These are phyloP conservation scores for Physocephala rufipes DNA, from an alignment of 2,888 invertebrate genomes.

Conservation along the genomic window DNA sequence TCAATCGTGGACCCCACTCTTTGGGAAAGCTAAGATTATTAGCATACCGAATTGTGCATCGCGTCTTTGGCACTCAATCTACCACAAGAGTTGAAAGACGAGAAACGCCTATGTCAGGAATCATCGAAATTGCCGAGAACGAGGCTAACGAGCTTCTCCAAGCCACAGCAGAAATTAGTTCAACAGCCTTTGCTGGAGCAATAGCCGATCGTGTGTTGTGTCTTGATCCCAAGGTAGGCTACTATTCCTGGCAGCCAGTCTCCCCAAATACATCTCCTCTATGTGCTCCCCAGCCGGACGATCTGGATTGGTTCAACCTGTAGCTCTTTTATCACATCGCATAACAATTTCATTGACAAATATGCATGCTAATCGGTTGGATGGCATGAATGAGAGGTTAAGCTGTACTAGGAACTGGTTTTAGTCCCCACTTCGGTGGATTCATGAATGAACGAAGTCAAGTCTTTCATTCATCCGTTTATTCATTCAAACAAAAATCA, in stretches of 20 bases:
- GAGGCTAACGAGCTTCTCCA: conserved; percentile 59
- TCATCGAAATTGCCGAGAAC: conserved; percentile 60
- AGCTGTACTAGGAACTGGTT: conserved; percentile 28
- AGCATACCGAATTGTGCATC: conserved; percentile 52
- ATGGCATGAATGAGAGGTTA: conserved; percentile 8
- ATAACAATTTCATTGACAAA: conserved; percentile 21
- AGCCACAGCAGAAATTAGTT: conserved; percentile 21
- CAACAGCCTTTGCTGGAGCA: conserved; percentile 20
- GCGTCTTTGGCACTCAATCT: conserved; percentile 37
- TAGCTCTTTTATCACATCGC: conserved; percentile 1
- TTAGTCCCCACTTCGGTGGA: neutral
- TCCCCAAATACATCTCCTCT: conserved; percentile 36
- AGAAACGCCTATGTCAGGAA: conserved; percentile 29
- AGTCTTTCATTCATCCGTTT: conserved; percentile 14
- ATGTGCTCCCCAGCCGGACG: no score
- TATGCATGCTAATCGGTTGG: conserved; percentile 1
- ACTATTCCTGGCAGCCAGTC: conserved; percentile 58
- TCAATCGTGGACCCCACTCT: conserved; percentile 15
- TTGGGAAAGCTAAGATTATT: conserved; percentile 44
- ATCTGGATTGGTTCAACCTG: conserved; percentile 12
- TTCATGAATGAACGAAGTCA: conserved; percentile 20
- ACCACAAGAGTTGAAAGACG: neutral
- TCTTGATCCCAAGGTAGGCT: conserved; percentile 56
- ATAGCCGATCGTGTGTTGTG: conserved; percentile 49
- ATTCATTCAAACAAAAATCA: conserved; percentile 13